A percentile compares a stretch with the other conserved stretches of the same genome.
phyloP scores from a whole-genome alignment of 2,113 vertebrate genomes.

The Odocoileus virginianus region DNA sequence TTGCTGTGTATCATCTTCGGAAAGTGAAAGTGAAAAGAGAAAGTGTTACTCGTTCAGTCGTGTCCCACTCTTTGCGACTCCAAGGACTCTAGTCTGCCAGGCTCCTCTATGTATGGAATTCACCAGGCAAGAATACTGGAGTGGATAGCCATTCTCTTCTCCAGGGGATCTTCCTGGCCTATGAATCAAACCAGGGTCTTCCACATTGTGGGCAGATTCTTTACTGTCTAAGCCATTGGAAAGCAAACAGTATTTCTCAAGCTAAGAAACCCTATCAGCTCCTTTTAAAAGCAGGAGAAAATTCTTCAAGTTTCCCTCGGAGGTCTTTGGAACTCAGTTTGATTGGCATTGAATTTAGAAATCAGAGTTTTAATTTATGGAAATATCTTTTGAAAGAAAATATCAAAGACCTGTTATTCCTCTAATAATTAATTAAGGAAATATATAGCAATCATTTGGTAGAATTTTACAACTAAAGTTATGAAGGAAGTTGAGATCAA shows the following conservation, averaged over 20 bases:
- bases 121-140: neutral
- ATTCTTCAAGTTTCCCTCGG: neutral
- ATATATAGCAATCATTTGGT: neutral
- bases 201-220: neutral
- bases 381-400: neutral
- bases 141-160: neutral
- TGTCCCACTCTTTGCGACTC: neutral
- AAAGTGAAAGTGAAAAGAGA: neutral
- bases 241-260: neutral
- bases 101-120: neutral
- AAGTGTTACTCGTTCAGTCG: neutral
- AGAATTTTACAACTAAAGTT: neutral
- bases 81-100: neutral
- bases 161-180: neutral
- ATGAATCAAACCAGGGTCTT: neutral
- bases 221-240: neutral
- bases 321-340: neutral
- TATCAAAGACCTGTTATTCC: neutral
- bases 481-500: constrained; percentile 22
- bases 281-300: neutral
- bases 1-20: neutral
- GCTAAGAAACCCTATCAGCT: neutral
- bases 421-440: neutral
- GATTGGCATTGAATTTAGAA: neutral
- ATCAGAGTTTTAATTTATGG: neutral